Evolutionary conservation across 1,140 invertebrate genomes (phyloP).

Genomic region (Acromyrmex heyeri): DNA sequence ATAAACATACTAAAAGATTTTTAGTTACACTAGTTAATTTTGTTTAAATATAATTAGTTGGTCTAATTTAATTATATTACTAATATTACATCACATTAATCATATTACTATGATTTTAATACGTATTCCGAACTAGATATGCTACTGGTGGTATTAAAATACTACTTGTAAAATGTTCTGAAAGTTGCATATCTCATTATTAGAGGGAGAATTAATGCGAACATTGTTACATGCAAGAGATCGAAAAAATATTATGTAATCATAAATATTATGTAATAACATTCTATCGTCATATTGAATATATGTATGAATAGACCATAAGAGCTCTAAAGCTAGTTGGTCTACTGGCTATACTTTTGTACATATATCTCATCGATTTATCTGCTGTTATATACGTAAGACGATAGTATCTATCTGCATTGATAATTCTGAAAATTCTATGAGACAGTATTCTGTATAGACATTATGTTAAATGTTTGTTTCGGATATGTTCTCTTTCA

Average conservation of each 20-base stretch:
- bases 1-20: neutral
- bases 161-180: neutral
- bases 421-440: conserved; percentile 19
- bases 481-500: too few relatives aligned
- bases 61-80: neutral
- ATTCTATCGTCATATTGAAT: neutral
- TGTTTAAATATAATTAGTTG: neutral
- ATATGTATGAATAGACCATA: too few relatives aligned
- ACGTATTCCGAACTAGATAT: neutral
- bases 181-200: neutral
- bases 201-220: neutral
- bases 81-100: neutral
- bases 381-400: neutral
- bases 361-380: conserved; percentile 30
- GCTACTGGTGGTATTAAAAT: neutral
- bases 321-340: neutral
- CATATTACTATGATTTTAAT: neutral
- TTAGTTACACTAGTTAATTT: neutral
- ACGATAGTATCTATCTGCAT: neutral
- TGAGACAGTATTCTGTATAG: neutral
- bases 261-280: neutral
- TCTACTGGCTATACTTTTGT: conserved; percentile 17
- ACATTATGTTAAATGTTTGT: too few relatives aligned
- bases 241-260: neutral
- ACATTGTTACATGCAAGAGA: neutral